Evolutionary conservation across 2,888 invertebrate species (phyloP).

Genomic region (Deilephila elpenor): DNA sequence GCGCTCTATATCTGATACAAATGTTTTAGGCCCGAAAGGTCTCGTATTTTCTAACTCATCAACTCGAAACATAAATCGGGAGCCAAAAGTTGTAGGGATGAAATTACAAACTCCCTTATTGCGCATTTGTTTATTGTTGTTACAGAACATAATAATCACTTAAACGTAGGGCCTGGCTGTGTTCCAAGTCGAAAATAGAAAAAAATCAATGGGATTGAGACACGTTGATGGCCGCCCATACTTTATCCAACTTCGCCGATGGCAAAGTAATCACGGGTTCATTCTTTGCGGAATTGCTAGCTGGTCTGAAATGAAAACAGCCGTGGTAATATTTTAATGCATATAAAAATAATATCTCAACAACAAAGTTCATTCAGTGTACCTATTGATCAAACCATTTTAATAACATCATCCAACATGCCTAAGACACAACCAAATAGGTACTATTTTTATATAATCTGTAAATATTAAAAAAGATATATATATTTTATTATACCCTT

Average conservation of each 20-base stretch:
- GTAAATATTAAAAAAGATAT: too few species aligned
- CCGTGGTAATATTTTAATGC: neutral
- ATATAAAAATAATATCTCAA: neutral
- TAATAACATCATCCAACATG: too few species aligned
- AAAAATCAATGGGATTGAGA: constrained; percentile 69
- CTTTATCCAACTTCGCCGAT: constrained; percentile 67
- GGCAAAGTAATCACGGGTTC: constrained; percentile 69
- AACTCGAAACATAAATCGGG: too few species aligned
- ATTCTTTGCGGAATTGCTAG: constrained; percentile 71
- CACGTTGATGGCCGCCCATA: constrained; percentile 74
- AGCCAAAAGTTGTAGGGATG: neutral
- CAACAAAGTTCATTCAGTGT: neutral
- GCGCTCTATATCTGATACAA: too few species aligned
- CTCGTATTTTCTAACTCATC: too few species aligned
- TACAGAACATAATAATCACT: constrained; percentile 1
- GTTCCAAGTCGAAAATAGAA: neutral
- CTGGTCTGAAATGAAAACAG: constrained; percentile 58
- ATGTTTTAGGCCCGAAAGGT: too few species aligned
- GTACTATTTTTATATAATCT: too few species aligned
- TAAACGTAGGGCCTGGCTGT: constrained; percentile 1
- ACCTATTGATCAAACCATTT: too few species aligned
- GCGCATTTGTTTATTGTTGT: neutral
- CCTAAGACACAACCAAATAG: too few species aligned
- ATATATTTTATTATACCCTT: too few species aligned
- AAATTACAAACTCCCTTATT: neutral